Conservation (phyloP, 2,113 vertebrate genomes). For the Odontesthes bonariensis region DNA sequence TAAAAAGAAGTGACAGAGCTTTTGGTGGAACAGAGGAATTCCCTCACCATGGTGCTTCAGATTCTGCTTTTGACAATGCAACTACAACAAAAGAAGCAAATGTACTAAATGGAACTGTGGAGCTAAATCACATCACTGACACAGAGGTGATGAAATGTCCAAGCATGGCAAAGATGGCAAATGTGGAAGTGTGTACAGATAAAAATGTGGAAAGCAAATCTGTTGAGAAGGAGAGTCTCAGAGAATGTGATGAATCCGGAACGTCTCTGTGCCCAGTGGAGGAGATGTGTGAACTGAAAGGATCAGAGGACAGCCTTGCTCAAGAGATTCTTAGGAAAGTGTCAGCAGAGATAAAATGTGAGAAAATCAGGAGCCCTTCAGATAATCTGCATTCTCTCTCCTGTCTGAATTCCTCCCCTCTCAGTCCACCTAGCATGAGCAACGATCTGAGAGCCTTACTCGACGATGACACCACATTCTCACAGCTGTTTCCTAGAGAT, state of each 20-base stretch:
- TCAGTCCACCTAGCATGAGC: slow-evolving; percentile 41
- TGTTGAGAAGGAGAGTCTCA: slow-evolving; percentile 39
- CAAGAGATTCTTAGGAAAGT: slow-evolving; percentile 71
- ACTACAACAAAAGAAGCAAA: slow-evolving; percentile 44
- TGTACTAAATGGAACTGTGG: slow-evolving; percentile 35
- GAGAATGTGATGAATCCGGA: slow-evolving; percentile 42
- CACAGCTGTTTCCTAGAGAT: slow-evolving; percentile 90
- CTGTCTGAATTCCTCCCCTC: slow-evolving; percentile 58
- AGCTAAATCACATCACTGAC: slow-evolving; percentile 36
- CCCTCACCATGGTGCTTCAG: slow-evolving; percentile 36
- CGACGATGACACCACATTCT: slow-evolving; percentile 90
- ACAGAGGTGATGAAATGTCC: slow-evolving; percentile 49
- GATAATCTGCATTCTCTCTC: slow-evolving; percentile 53
- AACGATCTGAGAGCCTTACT: slow-evolving; percentile 82
- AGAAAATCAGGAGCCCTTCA: slow-evolving; percentile 60
- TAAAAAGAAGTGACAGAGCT: slow-evolving; percentile 46
- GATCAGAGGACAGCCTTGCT: slow-evolving; percentile 57
- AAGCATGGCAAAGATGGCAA: slow-evolving; percentile 36
- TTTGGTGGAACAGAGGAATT: slow-evolving; percentile 43
- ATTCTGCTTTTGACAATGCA: slow-evolving; percentile 38
- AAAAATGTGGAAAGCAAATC: slow-evolving; percentile 46
- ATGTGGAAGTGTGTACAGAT: slow-evolving; percentile 37
- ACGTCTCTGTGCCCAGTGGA: slow-evolving; percentile 43
- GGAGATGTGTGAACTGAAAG: slow-evolving; percentile 57
- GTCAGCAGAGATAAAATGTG: slow-evolving; percentile 75